Evolutionary conservation across 2,113 vertebrate species (phyloP).

Genomic region (Ariopsis seemanni): DNA sequence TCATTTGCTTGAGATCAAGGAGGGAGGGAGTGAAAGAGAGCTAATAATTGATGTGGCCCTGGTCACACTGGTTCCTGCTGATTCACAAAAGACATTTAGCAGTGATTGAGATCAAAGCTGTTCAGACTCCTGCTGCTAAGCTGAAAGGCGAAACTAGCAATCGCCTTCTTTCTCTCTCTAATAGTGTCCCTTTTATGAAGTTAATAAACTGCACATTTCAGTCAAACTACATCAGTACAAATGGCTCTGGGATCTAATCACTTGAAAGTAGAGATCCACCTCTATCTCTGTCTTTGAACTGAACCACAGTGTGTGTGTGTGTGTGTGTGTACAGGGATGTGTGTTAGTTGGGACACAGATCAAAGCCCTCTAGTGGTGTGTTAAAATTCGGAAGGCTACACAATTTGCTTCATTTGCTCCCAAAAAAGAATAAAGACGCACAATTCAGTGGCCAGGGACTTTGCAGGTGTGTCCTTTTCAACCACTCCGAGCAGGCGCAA

Average conservation of each 20-base stretch:
- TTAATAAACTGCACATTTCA: conserved; percentile 91
- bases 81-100: conserved; percentile 89
- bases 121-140: conserved; percentile 79
- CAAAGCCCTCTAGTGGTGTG: conserved; percentile 81
- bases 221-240: conserved; percentile 88
- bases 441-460: conserved; percentile 51
- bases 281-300: conserved; percentile 86
- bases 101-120: conserved; percentile 89
- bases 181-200: conserved; percentile 91
- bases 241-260: conserved; percentile 88
- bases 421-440: conserved; percentile 71
- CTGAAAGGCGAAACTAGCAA: conserved; percentile 81
- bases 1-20: conserved; percentile 27
- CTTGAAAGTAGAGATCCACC: conserved; percentile 86
- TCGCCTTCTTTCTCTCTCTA: conserved; percentile 79
- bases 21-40: conserved; percentile 19
- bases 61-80: conserved; percentile 75
- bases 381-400: conserved; percentile 71
- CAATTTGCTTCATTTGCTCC: conserved; percentile 73
- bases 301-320: conserved; percentile 69
- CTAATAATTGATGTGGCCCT: conserved; percentile 85
- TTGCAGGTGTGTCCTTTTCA: conserved; percentile 64
- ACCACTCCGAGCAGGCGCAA: not conserved
- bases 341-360: conserved; percentile 67
- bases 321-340: conserved; percentile 1